phyloP scores from a whole-genome alignment of 2,113 vertebrate genomes.

The Dolichotis patagonum region DNA sequence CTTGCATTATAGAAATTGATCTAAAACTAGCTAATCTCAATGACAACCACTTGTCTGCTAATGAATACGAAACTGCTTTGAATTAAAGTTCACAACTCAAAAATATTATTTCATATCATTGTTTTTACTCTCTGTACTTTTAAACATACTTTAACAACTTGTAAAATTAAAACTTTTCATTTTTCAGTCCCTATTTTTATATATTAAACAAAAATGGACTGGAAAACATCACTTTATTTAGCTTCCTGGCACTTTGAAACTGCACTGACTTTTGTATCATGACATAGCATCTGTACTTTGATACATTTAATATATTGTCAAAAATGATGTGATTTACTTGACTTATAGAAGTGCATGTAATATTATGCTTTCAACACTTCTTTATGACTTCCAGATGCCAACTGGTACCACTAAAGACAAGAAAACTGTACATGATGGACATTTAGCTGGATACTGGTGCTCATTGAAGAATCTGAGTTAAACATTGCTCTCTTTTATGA shows the following conservation, averaged over 20 bases:
- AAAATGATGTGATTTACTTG: not conserved
- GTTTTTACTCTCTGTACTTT: not conserved
- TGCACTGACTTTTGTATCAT: not conserved
- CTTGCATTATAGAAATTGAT: not conserved
- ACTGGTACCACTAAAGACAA: not conserved
- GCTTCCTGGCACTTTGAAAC: not conserved
- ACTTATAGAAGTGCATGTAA: not conserved
- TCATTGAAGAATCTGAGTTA: not conserved
- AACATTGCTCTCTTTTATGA: not conserved
- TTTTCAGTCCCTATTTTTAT: not conserved
- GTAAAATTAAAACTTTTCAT: not conserved
- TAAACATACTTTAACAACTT: not conserved
- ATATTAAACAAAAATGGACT: not conserved
- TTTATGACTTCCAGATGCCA: not conserved
- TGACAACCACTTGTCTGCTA: not conserved
- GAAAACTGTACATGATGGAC: not conserved
- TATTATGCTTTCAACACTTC: not conserved
- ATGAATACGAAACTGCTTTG: not conserved
- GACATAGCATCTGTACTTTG: not conserved
- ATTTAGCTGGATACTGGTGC: not conserved
- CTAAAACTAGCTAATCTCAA: not conserved
- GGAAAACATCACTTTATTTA: not conserved
- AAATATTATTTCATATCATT: not conserved
- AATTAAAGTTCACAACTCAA: not conserved
- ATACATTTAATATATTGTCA: not conserved